Conservation (phyloP, 2,888 invertebrate species). For the Pyralis farinalis region DNA sequence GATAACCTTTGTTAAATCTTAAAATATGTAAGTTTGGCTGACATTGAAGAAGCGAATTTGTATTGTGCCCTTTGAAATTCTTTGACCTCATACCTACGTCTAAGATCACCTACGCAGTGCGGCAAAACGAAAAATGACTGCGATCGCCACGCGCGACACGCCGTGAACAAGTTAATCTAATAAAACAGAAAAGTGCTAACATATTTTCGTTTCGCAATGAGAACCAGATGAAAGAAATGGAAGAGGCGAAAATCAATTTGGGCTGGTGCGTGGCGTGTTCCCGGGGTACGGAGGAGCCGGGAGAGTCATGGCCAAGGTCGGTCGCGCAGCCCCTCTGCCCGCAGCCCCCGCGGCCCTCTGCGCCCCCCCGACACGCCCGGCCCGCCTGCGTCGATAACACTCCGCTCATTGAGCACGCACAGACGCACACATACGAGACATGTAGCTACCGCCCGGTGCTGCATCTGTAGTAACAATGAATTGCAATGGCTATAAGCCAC, state of each 20-base stretch:
- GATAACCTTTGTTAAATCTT: no score
- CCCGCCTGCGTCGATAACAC: constrained; percentile 37
- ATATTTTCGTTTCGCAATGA: constrained; percentile 24
- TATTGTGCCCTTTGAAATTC: no score
- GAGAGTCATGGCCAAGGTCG: constrained; percentile 79
- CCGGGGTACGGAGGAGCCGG: constrained; percentile 41
- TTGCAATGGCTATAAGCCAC: no score
- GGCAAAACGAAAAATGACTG: constrained; percentile 13
- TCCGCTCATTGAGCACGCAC: constrained; percentile 22
- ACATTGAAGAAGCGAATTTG: no score
- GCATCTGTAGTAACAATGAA: no score
- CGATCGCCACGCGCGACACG: constrained; percentile 5
- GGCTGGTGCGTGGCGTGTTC: constrained; percentile 44
- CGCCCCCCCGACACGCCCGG: constrained; percentile 16
- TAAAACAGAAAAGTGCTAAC: constrained; percentile 23
- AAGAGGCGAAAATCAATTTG: constrained; percentile 62
- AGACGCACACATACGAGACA: neutral
- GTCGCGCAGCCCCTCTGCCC: constrained; percentile 34
- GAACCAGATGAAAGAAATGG: constrained; percentile 27
- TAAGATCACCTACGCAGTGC: constrained; percentile 15
- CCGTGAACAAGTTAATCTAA: constrained; percentile 8
- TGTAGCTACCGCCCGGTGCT: neutral
- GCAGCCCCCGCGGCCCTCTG: constrained; percentile 24
- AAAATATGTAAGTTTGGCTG: no score
- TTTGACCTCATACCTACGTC: no score